Evolutionary conservation across 2,888 invertebrate genomes (phyloP).

Genomic region (Drosophila emarginata): DNA sequence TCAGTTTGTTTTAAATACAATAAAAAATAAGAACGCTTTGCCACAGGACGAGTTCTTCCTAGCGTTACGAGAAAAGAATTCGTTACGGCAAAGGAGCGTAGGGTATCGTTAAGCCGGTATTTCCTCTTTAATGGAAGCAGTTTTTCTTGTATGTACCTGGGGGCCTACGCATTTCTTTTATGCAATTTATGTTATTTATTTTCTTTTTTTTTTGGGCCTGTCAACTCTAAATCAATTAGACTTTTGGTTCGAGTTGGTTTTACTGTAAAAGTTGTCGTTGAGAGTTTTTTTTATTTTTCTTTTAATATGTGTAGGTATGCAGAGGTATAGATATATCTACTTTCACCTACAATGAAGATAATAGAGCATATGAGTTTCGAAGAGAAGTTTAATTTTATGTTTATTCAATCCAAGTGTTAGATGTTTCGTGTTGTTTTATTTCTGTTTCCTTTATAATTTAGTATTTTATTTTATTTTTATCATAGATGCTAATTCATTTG

Average conservation of each 20-base stretch:
- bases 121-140: background rate
- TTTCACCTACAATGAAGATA: slow-evolving; percentile 38
- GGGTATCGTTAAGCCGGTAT: background rate
- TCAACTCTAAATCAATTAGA: slow-evolving; percentile 66
- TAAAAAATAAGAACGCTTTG: no score
- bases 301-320: background rate
- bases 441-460: background rate
- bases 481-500: no score
- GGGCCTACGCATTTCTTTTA: slow-evolving; percentile 58
- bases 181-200: slow-evolving; percentile 24
- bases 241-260: slow-evolving; percentile 26
- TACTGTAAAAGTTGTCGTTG: slow-evolving; percentile 49
- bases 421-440: background rate
- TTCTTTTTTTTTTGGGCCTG: slow-evolving; percentile 42
- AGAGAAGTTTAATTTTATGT: background rate
- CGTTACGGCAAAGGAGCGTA: background rate
- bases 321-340: slow-evolving; percentile 25
- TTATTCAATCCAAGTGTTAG: no score
- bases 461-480: no score
- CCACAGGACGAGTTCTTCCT: no score
- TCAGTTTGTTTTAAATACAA: no score
- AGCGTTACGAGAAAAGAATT: no score
- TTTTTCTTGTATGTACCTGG: background rate
- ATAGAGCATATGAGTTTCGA: slow-evolving; percentile 29
- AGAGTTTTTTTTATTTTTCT: slow-evolving; percentile 26